Conservation (phyloP, 2,888 invertebrate species). For the Cephonodes hylas region DNA sequence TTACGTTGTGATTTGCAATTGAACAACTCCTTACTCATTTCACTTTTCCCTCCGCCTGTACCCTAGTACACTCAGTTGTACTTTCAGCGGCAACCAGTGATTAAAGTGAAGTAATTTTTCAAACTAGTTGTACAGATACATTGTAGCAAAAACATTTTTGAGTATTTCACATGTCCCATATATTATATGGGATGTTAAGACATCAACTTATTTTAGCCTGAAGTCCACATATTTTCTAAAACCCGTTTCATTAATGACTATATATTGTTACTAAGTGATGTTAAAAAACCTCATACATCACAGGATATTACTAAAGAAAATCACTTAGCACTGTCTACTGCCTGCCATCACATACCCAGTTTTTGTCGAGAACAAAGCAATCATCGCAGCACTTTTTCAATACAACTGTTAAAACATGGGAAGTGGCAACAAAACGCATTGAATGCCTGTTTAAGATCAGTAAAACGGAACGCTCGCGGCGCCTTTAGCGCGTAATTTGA, state of each 20-base stretch:
- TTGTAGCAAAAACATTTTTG: background rate
- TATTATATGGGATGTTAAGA: background rate
- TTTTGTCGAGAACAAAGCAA: no score
- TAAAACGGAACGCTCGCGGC: conserved; percentile 6
- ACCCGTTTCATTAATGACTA: no score
- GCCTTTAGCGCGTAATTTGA: conserved; percentile 16
- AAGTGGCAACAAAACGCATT: background rate
- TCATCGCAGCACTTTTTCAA: background rate
- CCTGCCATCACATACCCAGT: background rate
- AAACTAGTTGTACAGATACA: background rate
- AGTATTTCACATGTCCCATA: background rate
- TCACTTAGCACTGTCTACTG: no score
- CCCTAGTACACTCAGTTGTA: background rate
- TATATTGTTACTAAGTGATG: no score
- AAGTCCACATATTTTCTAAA: no score
- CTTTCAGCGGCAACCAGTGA: background rate
- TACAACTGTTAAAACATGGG: background rate
- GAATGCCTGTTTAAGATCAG: background rate
- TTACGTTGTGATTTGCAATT: no score
- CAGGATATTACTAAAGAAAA: no score
- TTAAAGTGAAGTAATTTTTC: background rate
- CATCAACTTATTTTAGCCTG: background rate
- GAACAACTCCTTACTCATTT: background rate
- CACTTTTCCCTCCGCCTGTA: background rate
- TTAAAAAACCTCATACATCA: no score